Base-by-base conservation (phyloP, 2,113 vertebrate genomes). In the Sebastes fasciatus region DNA sequence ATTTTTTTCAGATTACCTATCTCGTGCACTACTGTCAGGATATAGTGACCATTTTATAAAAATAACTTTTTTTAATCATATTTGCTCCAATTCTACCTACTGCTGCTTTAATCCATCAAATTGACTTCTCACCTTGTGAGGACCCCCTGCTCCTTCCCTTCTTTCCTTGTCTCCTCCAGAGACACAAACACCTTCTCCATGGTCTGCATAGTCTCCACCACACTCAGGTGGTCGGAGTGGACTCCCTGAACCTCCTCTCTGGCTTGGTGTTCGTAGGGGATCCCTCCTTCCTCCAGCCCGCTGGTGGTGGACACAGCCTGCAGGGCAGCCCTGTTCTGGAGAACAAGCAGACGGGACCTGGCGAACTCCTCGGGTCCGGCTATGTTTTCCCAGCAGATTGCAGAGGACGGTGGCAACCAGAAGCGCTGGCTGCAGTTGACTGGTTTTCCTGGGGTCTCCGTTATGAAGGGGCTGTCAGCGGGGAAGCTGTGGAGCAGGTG, bases 361-460 rank as follows among this genome's bases (percentile, higher is more conserved):
- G 93, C 92, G 23, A 96, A 95, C 85, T 96, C 96, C 74, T 95
- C 86, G 0, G 94, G 94, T 0, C 84, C 93, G 1, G 88, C 95
- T 8, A 94, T 80, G 83, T 94, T 89, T 19, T 94, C 95, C 95
- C 95, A 94, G 79, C 96, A 96, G 76, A 93, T 79, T 0, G 86
- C 72, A 40, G 91, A 77, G 66, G 93, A 88, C 0, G 95, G 88
- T 1, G 95, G 96, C 42, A 96, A 80, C 94, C 92, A 94, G 89
- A 95, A 96, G 49, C 90, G 93, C 76, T 96, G 95, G 13, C 88
- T 94, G 83, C 96, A 96, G 92, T 96, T 96, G 23, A 88, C 89
- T 0, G 88, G 81, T 43, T 83, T 82, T 17, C 66, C 92, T 1
- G 91, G 79, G 5, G 79, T 86, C 72, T 94, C 94, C 1, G 87